Evolutionary conservation across 2,113 vertebrate genomes (phyloP), one percentile per base, ranked within the genome.

Genomic region (Cathartes aura): DNA sequence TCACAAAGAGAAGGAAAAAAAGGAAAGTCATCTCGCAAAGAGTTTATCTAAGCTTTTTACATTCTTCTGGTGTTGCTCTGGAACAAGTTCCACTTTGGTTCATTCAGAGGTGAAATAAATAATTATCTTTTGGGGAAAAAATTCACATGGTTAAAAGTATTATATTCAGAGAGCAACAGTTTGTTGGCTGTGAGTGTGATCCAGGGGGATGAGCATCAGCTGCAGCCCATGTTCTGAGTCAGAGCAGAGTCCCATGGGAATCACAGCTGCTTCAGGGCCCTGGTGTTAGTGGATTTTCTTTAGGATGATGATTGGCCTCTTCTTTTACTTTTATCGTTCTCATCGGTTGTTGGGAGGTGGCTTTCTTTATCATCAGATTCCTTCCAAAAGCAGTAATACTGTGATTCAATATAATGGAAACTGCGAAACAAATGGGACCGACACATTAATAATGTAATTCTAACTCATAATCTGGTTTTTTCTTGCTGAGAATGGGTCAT

Each of bases 361-460:
- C 76, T 89, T 73, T 70, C 82, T 90, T 93, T 93, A 97, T 97
- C 97, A 96, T 89, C 91, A 74, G 79, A 98, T 98, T 98, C 83
- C 90, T 97, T 98, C 92, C 95, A 94, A 80, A 93, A 93, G 72
- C 90, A 91, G 90, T 94, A 93, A 91, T 97, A 56, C 55, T 95
- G 79, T 96, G 90, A 97, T 96, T 94, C 29, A 97, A 53, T 75
- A 78, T 78, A 87, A 84, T 94, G 88, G 95, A 94, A 98, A 96
- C 82, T 4, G 59, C 95, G 87, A 96, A 97, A 96, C 76, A 97
- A 96, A 85, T 36, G 62, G 82, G 62, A 80, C 81, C 89, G 55
- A 91, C 85, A 64, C 76, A 91, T 87, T 82, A 90, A 73, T 91
- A 91, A 86, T 68, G 40, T 76, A 85, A 93, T 79, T 93, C 56